Conservation (phyloP, 2,797 vertebrate genomes). For the Sebastes nivosus region DNA sequence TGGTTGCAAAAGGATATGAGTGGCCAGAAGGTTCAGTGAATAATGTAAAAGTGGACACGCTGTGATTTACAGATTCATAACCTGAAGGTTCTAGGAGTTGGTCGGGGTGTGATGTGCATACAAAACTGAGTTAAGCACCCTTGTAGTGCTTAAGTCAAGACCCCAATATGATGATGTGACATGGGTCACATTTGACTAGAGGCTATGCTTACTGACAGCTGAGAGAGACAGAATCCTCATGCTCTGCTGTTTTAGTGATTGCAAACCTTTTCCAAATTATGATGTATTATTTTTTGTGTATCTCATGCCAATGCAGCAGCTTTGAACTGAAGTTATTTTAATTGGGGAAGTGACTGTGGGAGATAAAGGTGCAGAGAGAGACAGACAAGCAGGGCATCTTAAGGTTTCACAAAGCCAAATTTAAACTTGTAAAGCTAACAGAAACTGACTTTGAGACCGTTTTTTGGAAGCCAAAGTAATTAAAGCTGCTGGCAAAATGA, state of each 20-base stretch:
- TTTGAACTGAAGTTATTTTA: conserved; percentile 17
- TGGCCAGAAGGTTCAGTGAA: not conserved
- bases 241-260: not conserved
- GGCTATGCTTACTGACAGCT: not conserved
- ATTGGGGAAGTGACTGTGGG: not conserved
- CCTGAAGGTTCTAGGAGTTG: not conserved
- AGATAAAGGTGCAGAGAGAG: not conserved
- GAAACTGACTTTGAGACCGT: not conserved
- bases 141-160: not conserved
- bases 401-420: not conserved
- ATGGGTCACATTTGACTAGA: not conserved
- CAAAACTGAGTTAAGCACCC: not conserved
- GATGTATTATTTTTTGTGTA: not conserved
- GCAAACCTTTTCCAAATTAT: not conserved
- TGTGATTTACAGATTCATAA: conserved; percentile 6
- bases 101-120: not conserved
- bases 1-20: not conserved
- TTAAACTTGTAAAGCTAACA: not conserved
- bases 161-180: not conserved
- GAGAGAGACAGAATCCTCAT: not conserved
- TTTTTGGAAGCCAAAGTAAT: conserved; percentile 13
- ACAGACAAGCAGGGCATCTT: not conserved
- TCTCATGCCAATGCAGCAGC: not conserved
- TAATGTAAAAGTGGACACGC: not conserved
- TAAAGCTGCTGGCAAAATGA: conserved; percentile 11